Evolutionary conservation across 2,888 invertebrate genomes (phyloP), one percentile per base, ranked within the genome.

Genomic region (Euzetes globulus): DNA sequence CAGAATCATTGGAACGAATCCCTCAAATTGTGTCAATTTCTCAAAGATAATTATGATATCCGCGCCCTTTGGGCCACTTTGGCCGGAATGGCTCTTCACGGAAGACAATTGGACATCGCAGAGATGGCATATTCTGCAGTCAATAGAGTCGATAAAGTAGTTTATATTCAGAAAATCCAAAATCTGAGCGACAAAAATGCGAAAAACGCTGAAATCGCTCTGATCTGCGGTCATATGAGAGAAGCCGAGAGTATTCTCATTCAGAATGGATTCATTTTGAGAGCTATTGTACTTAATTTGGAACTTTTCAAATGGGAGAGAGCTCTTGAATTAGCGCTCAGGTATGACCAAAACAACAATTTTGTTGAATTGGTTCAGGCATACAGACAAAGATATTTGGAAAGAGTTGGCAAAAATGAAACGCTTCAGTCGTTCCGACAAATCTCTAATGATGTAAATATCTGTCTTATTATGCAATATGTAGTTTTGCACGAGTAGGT

Each of bases 81-180:
- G 79, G 98, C 97, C 0, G 93, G 94, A 0, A 86, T 96, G 82
- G 90, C 98, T 0, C 91, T 92, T 75, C 90, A 92, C 78, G 88
- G 90, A 77, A 90, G 90, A 81, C 91, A 96, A 80, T 83, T 95
- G 73, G 88, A 90, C 75, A 90, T 94, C 7, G 95, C 97, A 19
- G 97, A 98, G 84, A 92, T 96, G 81, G 94, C 96, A 0, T 99
- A 94, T 82, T 91, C 95, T 11, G 91, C 91, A 13, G 89, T 94
- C n/a, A 87, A 78, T 29, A 73, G 68, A 52, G 77, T 87, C 75
- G 90, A 93, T 80, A 92, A 93, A 87, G 92, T 94, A 1, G 88
- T 88, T 80, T 93, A 91, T 80, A 80, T 85, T 84, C 77, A 78
- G 33, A 81, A 82, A 74, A 83, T 84, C 71, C 82, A 83, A 78